phyloP scores from a whole-genome alignment of 1,140 invertebrate species.

The Lanistes nyassanus region DNA sequence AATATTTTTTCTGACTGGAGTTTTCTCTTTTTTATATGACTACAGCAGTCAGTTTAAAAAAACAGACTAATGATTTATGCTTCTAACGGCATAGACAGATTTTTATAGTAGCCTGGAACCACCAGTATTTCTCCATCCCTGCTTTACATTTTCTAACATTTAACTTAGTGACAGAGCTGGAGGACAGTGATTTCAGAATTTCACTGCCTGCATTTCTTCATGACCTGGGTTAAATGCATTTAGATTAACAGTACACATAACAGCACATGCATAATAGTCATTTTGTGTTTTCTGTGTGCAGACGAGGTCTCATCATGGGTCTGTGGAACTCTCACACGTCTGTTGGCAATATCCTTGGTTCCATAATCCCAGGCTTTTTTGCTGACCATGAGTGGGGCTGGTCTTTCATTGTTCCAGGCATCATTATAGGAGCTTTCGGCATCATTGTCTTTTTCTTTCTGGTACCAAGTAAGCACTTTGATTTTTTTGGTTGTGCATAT shows the following conservation, averaged over 20 bases:
- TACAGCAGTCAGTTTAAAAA: not conserved
- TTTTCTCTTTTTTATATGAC: not conserved
- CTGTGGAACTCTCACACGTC: slow-evolving; percentile 97
- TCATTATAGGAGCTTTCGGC: slow-evolving; percentile 82
- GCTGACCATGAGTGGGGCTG: slow-evolving; percentile 85
- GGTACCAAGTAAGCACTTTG: slow-evolving; percentile 68
- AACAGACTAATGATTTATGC: no score
- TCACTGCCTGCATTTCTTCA: no score
- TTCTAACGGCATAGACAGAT: no score
- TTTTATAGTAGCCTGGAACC: no score
- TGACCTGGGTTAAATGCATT: not conserved
- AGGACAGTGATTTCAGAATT: not conserved
- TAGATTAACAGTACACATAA: not conserved
- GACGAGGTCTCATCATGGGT: slow-evolving; percentile 89
- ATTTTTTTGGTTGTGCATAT: not conserved
- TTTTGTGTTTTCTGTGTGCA: slow-evolving; percentile 38
- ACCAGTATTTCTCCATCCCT: no score
- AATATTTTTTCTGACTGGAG: no score
- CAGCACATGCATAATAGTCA: no score
- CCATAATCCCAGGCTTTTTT: slow-evolving; percentile 83
- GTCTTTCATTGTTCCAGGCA: slow-evolving; percentile 90
- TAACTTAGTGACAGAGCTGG: no score
- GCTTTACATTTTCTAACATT: no score
- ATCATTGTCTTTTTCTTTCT: slow-evolving; percentile 89
- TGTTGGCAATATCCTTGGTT: slow-evolving; percentile 91